phyloP scores from a whole-genome alignment of 2,888 invertebrate species.

The Phyto melanocephala region DNA sequence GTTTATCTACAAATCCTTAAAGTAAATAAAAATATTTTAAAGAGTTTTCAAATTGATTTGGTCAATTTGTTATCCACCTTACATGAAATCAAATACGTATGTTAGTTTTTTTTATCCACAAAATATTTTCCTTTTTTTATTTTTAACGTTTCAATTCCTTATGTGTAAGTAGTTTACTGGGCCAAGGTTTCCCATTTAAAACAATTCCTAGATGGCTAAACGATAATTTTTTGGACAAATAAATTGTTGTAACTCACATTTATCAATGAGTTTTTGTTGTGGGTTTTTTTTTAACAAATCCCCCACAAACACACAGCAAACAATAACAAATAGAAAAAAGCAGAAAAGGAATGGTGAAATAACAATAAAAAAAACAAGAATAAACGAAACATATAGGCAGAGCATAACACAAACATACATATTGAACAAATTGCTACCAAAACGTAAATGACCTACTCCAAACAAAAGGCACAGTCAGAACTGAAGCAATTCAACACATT shows the following conservation, averaged over 20 bases:
- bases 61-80: background rate
- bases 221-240: conserved; percentile 18
- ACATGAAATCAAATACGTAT: no score
- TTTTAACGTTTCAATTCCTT: conserved; percentile 4
- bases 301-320: conserved; percentile 9
- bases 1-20: no score
- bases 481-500: background rate
- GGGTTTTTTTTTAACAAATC: conserved; percentile 21
- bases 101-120: no score
- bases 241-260: conserved; percentile 44
- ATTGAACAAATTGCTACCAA: conserved; percentile 34
- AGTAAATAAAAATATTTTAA: no score
- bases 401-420: background rate
- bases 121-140: background rate
- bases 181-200: conserved; percentile 44
- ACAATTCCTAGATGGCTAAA: background rate
- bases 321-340: conserved; percentile 37
- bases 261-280: conserved; percentile 12
- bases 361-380: background rate
- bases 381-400: background rate
- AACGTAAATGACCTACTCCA: conserved; percentile 49
- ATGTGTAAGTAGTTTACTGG: conserved; percentile 43
- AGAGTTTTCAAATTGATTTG: no score
- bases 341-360: conserved; percentile 16
- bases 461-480: background rate